These are phyloP conservation scores for Pelecanoides urinatrix DNA, from an alignment of 2,113 vertebrate species.

Conservation along the genomic window DNA sequence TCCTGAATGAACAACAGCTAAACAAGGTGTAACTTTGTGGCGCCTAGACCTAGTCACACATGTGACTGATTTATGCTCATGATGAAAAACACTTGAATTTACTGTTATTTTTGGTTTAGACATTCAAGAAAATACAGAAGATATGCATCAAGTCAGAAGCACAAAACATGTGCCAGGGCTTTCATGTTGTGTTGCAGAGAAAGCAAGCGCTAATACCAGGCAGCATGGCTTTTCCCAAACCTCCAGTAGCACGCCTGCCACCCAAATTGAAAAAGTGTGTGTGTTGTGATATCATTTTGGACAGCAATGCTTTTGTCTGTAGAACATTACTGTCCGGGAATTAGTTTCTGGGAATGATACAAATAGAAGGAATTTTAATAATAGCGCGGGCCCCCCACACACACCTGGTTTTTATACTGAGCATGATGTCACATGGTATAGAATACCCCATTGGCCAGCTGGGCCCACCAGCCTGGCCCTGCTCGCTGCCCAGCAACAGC, in stretches of 20 bases:
- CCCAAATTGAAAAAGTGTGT: constrained; percentile 18
- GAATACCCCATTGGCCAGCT: no score
- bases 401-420: no score
- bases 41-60: background rate
- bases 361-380: constrained; percentile 18
- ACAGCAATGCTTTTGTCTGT: background rate
- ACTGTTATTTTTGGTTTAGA: background rate
- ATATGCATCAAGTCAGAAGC: background rate
- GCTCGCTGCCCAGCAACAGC: no score
- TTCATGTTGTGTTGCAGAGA: background rate
- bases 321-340: constrained; percentile 33
- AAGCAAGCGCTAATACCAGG: background rate
- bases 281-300: background rate
- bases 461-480: no score
- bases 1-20: background rate
- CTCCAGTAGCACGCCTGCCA: background rate
- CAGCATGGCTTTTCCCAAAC: background rate
- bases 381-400: no score
- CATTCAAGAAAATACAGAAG: constrained; percentile 15
- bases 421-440: no score
- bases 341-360: constrained; percentile 8
- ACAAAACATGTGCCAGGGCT: background rate
- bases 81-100: constrained; percentile 8
- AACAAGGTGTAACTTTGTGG: background rate
- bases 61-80: background rate